Percentiles rank a stretch among this genome's conserved stretches.
Conservation (phyloP, 1,140 invertebrate genomes). For the Myzus persicae region DNA sequence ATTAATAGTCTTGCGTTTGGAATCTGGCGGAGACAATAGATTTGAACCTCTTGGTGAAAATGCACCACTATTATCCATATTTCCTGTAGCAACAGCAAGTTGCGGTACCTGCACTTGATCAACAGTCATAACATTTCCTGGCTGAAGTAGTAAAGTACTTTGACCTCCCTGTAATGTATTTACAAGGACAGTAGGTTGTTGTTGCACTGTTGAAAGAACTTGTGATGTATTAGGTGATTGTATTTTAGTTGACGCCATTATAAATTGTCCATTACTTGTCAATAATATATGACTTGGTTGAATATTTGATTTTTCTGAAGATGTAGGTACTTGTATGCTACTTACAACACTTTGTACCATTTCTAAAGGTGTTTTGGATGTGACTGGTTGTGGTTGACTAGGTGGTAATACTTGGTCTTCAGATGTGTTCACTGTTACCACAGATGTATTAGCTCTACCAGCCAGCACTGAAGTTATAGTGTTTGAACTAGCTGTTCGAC, state of each 20-base stretch:
- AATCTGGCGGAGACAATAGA: slow-evolving; percentile 74
- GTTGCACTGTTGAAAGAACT: slow-evolving; percentile 65
- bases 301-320: slow-evolving; percentile 61
- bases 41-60: slow-evolving; percentile 63
- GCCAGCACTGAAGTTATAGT: slow-evolving; percentile 80
- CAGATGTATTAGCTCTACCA: slow-evolving; percentile 77
- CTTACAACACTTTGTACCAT: slow-evolving; percentile 84
- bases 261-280: slow-evolving; percentile 77
- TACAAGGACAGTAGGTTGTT: slow-evolving; percentile 80
- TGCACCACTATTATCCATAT: slow-evolving; percentile 60
- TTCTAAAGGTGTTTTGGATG: slow-evolving; percentile 76
- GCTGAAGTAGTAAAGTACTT: slow-evolving; percentile 76
- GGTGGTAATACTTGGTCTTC: slow-evolving; percentile 27
- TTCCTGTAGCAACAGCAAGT: slow-evolving; percentile 66
- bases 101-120: slow-evolving; percentile 73
- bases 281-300: slow-evolving; percentile 76
- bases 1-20: slow-evolving; percentile 70
- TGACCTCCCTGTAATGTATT: slow-evolving; percentile 76
- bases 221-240: slow-evolving; percentile 70
- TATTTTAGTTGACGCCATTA: slow-evolving; percentile 72
- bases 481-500: slow-evolving; percentile 76
- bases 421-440: slow-evolving; percentile 72
- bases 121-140: slow-evolving; percentile 73
- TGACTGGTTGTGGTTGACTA: slow-evolving; percentile 51
- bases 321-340: slow-evolving; percentile 69